A percentile compares a stretch with the other conserved stretches of the same genome.
Evolutionary conservation across 2,113 vertebrate genomes (phyloP).

Genomic region (Mungos mungo): DNA sequence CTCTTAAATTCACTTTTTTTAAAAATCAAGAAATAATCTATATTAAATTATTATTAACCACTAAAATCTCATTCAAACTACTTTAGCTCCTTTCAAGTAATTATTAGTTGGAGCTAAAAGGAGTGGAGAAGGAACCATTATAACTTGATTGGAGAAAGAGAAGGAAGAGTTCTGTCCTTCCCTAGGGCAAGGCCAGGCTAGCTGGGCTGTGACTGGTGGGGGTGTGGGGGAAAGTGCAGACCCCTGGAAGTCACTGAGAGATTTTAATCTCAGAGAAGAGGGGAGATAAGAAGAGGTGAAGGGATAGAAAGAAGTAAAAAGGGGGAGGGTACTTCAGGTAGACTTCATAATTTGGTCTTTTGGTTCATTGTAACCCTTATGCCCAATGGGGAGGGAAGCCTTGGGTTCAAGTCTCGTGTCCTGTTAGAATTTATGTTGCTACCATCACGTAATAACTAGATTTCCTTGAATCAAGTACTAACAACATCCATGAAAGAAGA

Average conservation of each 20-base stretch:
- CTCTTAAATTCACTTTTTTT: background rate
- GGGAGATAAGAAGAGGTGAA: background rate
- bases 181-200: background rate
- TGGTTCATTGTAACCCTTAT: background rate
- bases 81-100: slow-evolving; percentile 11
- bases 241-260: background rate
- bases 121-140: background rate
- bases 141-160: background rate
- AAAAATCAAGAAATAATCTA: background rate
- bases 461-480: slow-evolving; percentile 39
- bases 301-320: background rate
- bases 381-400: slow-evolving; percentile 19
- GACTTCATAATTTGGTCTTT: slow-evolving; percentile 3
- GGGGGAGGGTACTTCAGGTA: background rate
- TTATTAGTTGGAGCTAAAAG: background rate
- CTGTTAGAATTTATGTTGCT: slow-evolving; percentile 16
- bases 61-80: slow-evolving; percentile 40
- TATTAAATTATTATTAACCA: slow-evolving; percentile 38
- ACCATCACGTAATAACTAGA: slow-evolving; percentile 1
- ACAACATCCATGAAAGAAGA: slow-evolving; percentile 32
- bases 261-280: slow-evolving; percentile 23
- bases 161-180: background rate
- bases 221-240: background rate
- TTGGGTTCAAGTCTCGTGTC: background rate
- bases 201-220: background rate